Evolutionary conservation across 2,888 invertebrate species (phyloP).

Genomic region (Lithophane leautieri): DNA sequence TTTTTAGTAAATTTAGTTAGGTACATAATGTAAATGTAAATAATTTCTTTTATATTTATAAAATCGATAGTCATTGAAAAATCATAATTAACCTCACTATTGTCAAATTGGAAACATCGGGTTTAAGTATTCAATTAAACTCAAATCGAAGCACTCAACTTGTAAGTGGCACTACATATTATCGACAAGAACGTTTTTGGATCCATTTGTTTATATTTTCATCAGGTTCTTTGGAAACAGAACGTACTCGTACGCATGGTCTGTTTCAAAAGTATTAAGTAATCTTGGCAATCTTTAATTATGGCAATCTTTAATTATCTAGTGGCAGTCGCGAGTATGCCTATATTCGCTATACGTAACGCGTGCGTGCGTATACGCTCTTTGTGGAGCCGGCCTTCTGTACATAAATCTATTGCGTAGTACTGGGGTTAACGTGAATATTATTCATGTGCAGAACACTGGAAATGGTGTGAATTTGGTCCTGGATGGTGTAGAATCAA

Average conservation of each 20-base stretch:
- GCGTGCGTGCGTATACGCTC: background rate
- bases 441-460: constrained; percentile 31
- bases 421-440: background rate
- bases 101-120: too few species aligned
- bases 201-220: background rate
- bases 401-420: background rate
- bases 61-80: background rate
- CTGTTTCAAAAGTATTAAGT: background rate
- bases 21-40: too few species aligned
- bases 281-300: background rate
- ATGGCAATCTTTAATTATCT: background rate
- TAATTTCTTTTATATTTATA: too few species aligned
- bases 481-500: constrained; percentile 10
- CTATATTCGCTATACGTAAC: too few species aligned
- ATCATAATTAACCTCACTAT: background rate
- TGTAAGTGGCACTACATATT: background rate
- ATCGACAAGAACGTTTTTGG: background rate
- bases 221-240: background rate
- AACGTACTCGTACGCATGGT: background rate
- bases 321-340: too few species aligned
- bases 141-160: background rate
- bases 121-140: background rate
- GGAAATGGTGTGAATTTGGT: constrained; percentile 12
- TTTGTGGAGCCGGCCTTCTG: background rate
- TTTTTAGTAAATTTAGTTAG: too few species aligned